A percentile compares a stretch with the other conserved stretches of the same genome.
phyloP scores from a whole-genome alignment of 2,113 vertebrate genomes.

The Colistium nudipinnis region DNA sequence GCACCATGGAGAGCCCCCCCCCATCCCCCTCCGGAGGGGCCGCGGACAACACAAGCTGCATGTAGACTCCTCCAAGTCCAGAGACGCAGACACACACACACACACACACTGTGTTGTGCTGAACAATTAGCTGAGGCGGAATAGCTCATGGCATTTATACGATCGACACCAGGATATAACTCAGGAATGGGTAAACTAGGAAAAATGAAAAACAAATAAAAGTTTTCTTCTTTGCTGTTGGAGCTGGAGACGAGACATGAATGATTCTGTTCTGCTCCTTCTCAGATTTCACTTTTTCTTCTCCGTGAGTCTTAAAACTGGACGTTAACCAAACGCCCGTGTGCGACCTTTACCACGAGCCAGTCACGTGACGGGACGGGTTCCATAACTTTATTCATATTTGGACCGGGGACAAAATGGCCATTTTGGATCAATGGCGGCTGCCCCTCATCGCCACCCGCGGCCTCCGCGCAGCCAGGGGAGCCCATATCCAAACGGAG shows the following conservation, averaged over 20 bases:
- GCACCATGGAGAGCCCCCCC: conserved; percentile 25
- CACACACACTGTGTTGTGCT: conserved; percentile 19
- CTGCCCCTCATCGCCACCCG: neutral
- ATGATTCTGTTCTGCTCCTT: too few species aligned
- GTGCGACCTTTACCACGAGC: conserved; percentile 55
- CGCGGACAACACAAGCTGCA: conserved; percentile 46
- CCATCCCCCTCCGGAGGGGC: conserved; percentile 46
- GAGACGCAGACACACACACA: conserved; percentile 11
- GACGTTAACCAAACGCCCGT: conserved; percentile 39
- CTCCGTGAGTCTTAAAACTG: conserved; percentile 15
- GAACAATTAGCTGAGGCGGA: conserved; percentile 12
- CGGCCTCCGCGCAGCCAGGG: conserved; percentile 32
- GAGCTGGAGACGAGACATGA: too few species aligned
- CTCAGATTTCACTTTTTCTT: too few species aligned
- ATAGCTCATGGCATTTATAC: too few species aligned
- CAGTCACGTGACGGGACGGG: conserved; percentile 35
- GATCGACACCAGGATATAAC: too few species aligned
- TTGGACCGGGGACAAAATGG: conserved; percentile 37
- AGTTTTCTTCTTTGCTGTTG: too few species aligned
- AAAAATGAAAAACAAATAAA: too few species aligned
- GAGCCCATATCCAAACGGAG: conserved; percentile 32
- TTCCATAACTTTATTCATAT: conserved; percentile 41
- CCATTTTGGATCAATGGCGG: conserved; percentile 37
- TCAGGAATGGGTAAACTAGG: too few species aligned
- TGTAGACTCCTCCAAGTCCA: conserved; percentile 26